Percentiles rank a stretch among this genome's conserved stretches.
phyloP scores from a whole-genome alignment of 2,888 invertebrate species.

The Drosophila macrospina region DNA sequence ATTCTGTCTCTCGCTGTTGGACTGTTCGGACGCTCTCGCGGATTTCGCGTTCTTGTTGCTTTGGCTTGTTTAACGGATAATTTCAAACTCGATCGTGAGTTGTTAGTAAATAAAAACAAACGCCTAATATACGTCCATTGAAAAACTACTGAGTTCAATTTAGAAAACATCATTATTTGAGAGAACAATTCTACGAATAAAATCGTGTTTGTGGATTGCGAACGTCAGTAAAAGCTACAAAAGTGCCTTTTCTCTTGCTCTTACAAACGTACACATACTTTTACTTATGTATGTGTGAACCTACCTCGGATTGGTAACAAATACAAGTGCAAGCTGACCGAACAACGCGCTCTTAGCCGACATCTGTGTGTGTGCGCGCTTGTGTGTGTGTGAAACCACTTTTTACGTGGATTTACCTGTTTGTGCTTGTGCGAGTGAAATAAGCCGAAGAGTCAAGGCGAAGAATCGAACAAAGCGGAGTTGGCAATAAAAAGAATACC shows the following conservation, averaged over 20 bases:
- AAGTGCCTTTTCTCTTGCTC: constrained; percentile 45
- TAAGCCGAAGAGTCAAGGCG: constrained; percentile 45
- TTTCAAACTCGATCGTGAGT: constrained; percentile 48
- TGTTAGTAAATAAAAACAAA: constrained; percentile 42
- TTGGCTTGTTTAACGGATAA: constrained; percentile 32
- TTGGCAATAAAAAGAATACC: constrained; percentile 37
- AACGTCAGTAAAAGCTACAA: constrained; percentile 49
- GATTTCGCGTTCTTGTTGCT: neutral
- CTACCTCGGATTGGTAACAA: constrained; percentile 59
- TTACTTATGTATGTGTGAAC: constrained; percentile 4
- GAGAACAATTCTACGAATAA: constrained; percentile 34
- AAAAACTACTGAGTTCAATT: constrained; percentile 3
- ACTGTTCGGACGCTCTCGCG: constrained; percentile 29
- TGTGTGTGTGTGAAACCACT: constrained; percentile 75
- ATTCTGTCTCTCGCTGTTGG: constrained; percentile 45
- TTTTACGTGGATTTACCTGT: constrained; percentile 84
- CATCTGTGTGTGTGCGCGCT: constrained; percentile 46
- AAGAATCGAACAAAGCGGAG: constrained; percentile 53
- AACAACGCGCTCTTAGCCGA: constrained; percentile 38
- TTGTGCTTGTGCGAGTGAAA: constrained; percentile 69
- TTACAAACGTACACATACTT: constrained; percentile 12
- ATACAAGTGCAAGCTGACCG: constrained; percentile 47
- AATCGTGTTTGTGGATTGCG: constrained; percentile 33
- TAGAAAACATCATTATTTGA: neutral
- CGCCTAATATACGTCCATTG: neutral